Evolutionary conservation across 2,888 invertebrate genomes (phyloP).

Genomic region (Cerceris ruficornis): DNA sequence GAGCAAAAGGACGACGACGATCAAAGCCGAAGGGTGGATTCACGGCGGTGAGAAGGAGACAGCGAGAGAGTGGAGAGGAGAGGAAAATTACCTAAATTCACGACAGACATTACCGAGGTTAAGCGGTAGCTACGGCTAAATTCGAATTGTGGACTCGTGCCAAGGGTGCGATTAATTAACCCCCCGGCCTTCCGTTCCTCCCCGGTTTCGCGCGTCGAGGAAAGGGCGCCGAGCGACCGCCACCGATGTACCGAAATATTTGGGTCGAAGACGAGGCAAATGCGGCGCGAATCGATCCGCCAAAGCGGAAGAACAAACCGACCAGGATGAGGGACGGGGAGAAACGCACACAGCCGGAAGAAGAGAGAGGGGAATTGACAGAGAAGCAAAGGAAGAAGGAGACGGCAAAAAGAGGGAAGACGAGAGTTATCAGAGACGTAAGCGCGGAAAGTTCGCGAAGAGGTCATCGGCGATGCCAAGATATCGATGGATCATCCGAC

Average conservation of each 20-base stretch:
- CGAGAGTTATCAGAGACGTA: no score
- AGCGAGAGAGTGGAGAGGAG: constrained; percentile 9
- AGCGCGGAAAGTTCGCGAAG: background rate
- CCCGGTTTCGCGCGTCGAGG: constrained; percentile 15
- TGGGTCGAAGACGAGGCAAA: constrained; percentile 49
- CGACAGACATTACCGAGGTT: constrained; percentile 63
- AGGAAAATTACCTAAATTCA: constrained; percentile 61
- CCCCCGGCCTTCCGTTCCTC: constrained; percentile 37
- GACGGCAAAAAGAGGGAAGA: no score
- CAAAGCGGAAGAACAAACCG: constrained; percentile 27
- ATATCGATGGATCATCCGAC: constrained; percentile 48
- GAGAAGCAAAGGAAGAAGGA: no score
- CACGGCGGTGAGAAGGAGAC: background rate
- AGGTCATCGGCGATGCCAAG: constrained; percentile 29
- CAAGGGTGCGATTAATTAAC: constrained; percentile 76
- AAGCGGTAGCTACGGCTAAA: constrained; percentile 61
- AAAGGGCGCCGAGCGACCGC: constrained; percentile 30
- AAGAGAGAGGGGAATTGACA: no score
- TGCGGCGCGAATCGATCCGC: constrained; percentile 45
- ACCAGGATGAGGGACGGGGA: background rate
- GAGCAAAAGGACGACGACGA: constrained; percentile 1
- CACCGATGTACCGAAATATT: constrained; percentile 46
- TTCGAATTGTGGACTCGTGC: constrained; percentile 72
- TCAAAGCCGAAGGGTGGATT: background rate
- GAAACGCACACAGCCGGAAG: background rate